phyloP scores from a whole-genome alignment of 23 tunicate genomes.

The Styela plicata region DNA sequence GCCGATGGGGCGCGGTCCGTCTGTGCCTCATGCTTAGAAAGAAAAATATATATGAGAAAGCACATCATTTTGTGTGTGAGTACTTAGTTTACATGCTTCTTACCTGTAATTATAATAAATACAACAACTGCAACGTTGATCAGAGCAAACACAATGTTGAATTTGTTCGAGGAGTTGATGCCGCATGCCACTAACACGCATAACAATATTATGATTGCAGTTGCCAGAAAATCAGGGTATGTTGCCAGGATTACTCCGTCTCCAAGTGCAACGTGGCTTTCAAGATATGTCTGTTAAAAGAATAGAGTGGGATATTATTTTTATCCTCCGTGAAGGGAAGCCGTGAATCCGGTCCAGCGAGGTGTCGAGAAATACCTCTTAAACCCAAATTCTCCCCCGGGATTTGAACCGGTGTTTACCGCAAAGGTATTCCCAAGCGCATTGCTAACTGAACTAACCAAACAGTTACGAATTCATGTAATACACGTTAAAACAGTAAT shows the following conservation, averaged over 20 bases:
- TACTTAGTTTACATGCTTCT: no score
- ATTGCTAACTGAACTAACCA: neutral
- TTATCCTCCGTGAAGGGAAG: no score
- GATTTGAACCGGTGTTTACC: no score
- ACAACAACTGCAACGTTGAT: slow-evolving; percentile 54
- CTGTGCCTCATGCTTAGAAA: no score
- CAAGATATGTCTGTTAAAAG: neutral
- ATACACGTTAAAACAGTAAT: no score
- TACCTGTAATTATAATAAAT: slow-evolving; percentile 55
- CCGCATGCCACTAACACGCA: slow-evolving; percentile 53
- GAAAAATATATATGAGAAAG: no score
- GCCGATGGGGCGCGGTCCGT: no score
- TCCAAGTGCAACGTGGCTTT: slow-evolving; percentile 35
- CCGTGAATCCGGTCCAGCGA: no score
- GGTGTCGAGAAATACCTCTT: no score
- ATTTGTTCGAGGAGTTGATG: slow-evolving; percentile 42
- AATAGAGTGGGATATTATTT: no score
- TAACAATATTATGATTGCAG: slow-evolving; percentile 32
- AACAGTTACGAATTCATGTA: neutral
- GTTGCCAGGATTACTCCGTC: slow-evolving; percentile 38
- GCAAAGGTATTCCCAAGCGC: neutral
- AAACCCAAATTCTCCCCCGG: no score
- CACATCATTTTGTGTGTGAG: no score
- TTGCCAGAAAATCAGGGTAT: slow-evolving; percentile 54
- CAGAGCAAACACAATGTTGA: slow-evolving; percentile 50